Evolutionary conservation across 2,888 invertebrate genomes (phyloP), one percentile per base, ranked within the genome.

Genomic region (Cremastinae sp.): DNA sequence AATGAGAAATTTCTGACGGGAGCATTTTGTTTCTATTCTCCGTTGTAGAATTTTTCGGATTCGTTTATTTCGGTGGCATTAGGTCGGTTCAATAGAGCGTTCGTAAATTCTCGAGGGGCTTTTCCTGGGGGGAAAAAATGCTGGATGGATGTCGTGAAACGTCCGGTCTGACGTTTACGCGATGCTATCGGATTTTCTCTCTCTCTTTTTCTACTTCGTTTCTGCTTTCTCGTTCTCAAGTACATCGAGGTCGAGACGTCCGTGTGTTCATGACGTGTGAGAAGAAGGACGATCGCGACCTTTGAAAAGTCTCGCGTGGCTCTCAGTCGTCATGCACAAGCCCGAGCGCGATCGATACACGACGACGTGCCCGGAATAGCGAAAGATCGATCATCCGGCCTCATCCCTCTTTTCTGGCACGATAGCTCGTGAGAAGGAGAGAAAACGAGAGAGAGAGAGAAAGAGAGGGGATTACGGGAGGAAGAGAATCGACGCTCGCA

Each of bases 331-430:
- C 45, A 55, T 45, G 9, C 47, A 16, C 37, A 62, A n/a, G 35
- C n/a, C 9, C 64, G 51, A 14, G 9, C 4, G 28, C 49, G 69
- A 73, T 76, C 64, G 72, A 76, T 76, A 65, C 41, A 73, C 53
- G 53, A 76, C 79, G 80, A 76, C 79, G 80, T 78, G 79, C 79
- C 55, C 59, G 69, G 77, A 80, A 80, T 80, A 79, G 74, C 74
- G 59, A 79, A 61, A 79, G 74, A 80, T 80, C 80, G 74, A 80
- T 80, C 68, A 74, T 72, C 62, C 69, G 73, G 64, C 51, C 51
- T 58, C 55, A 47, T 18, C 75, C 66, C 69, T 35, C 20, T 16
- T 16, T 8, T 18, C 20, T 68, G 41, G 22, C 49, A 53, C 61
- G 18, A 35, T 20, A 49, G 28, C 3, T 20, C 28, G 20, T 35